phyloP scores from a whole-genome alignment of 2,888 invertebrate species.

The Pristionchus japonicus region DNA sequence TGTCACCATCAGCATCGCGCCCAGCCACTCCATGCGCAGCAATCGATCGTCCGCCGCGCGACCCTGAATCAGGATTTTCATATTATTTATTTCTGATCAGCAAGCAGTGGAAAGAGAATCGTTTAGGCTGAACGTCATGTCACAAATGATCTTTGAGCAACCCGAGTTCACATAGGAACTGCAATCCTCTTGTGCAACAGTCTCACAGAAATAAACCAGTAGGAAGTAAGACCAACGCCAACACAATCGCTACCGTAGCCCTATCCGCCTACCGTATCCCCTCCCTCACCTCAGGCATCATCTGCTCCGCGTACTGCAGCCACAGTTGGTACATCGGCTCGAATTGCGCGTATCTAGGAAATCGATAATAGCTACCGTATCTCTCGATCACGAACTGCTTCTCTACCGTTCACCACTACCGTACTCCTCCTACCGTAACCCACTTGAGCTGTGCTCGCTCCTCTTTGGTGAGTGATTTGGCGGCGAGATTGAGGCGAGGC shows the following conservation, averaged over 20 bases:
- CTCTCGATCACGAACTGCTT: background rate
- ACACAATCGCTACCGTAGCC: no score
- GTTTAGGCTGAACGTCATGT: no score
- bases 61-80: slow-evolving; percentile 24
- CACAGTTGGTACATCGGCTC: slow-evolving; percentile 68
- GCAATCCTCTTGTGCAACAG: no score
- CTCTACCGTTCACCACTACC: background rate
- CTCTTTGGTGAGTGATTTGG: slow-evolving; percentile 56
- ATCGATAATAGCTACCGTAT: background rate
- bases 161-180: no score
- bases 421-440: background rate
- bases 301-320: slow-evolving; percentile 65
- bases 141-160: no score
- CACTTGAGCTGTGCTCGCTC: slow-evolving; percentile 60
- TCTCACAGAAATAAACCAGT: no score
- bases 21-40: slow-evolving; percentile 76
- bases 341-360: slow-evolving; percentile 61
- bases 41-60: slow-evolving; percentile 15
- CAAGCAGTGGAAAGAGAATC: no score
- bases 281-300: slow-evolving; percentile 51
- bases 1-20: slow-evolving; percentile 76
- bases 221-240: no score
- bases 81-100: no score
- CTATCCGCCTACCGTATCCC: no score
- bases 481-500: slow-evolving; percentile 50